phyloP scores from a whole-genome alignment of 2,888 invertebrate species.

The Ctenicera cuprea region DNA sequence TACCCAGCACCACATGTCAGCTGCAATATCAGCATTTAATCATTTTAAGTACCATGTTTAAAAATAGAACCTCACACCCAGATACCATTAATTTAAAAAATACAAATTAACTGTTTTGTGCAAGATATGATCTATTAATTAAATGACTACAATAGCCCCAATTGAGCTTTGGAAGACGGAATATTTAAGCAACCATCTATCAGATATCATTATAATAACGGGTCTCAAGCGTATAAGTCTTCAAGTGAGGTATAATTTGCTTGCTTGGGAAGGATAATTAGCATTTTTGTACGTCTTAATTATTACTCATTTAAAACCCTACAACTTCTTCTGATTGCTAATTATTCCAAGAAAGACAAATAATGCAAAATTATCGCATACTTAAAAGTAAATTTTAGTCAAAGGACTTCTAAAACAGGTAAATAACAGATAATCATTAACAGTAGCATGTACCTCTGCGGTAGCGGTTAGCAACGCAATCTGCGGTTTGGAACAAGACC shows the following conservation, averaged over 20 bases:
- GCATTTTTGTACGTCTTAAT: constrained; percentile 33
- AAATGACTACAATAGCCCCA: constrained; percentile 35
- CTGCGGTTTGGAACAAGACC: constrained; percentile 43
- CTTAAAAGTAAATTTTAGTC: constrained; percentile 4
- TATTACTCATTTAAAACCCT: constrained; percentile 4
- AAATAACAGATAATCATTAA: too few relatives aligned
- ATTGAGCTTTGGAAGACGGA: constrained; percentile 26
- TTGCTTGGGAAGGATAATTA: constrained; percentile 17
- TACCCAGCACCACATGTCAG: too few relatives aligned
- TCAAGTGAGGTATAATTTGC: constrained; percentile 33
- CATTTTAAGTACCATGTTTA: too few relatives aligned
- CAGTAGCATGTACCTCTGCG: constrained; percentile 5
- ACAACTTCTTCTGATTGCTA: constrained; percentile 9
- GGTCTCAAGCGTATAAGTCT: constrained; percentile 14
- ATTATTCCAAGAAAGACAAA: constrained; percentile 16
- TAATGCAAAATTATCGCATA: background rate
- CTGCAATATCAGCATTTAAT: too few relatives aligned
- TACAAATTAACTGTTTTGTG: constrained; percentile 12
- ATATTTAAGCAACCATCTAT: constrained; percentile 23
- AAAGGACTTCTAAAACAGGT: constrained; percentile 9
- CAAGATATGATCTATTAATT: constrained; percentile 39
- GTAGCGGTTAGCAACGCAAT: constrained; percentile 21
- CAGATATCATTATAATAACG: constrained; percentile 27
- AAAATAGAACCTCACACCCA: background rate
- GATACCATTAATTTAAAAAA: constrained; percentile 7